Conservation (phyloP, 35 echinoderm and acorn worm genomes). For the Heliocidaris erythrogramma region DNA sequence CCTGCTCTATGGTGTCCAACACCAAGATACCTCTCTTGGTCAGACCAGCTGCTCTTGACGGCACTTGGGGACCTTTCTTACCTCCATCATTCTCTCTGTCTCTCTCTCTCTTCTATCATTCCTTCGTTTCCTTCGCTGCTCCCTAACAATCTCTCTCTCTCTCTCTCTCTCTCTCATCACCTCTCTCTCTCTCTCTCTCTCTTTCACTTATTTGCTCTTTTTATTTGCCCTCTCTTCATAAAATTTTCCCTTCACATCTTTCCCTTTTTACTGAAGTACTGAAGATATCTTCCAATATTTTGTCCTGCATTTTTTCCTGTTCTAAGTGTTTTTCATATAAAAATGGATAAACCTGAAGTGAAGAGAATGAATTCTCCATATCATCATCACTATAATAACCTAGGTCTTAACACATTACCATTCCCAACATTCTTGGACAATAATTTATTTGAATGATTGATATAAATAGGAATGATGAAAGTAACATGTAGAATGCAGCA, state of each 20-base stretch:
- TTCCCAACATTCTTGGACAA: too few species aligned
- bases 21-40: neutral
- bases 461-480: too few species aligned
- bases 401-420: too few species aligned
- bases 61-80: neutral
- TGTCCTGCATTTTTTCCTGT: too few species aligned
- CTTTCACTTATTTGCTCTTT: too few species aligned
- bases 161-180: neutral
- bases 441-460: too few species aligned
- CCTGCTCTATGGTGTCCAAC: neutral
- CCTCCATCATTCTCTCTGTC: neutral
- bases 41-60: conserved; percentile 24
- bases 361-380: too few species aligned
- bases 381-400: too few species aligned
- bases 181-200: neutral
- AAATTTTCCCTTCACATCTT: neutral
- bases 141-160: neutral
- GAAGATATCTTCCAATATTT: too few species aligned
- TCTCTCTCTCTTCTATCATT: neutral
- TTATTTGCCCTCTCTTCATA: neutral
- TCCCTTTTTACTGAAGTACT: neutral
- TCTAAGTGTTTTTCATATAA: too few species aligned
- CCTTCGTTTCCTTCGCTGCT: neutral
- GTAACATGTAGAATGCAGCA: too few species aligned
- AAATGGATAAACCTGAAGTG: too few species aligned